Evolutionary conservation across 2,888 invertebrate species (phyloP).

Genomic region (Laspeyria flexula): DNA sequence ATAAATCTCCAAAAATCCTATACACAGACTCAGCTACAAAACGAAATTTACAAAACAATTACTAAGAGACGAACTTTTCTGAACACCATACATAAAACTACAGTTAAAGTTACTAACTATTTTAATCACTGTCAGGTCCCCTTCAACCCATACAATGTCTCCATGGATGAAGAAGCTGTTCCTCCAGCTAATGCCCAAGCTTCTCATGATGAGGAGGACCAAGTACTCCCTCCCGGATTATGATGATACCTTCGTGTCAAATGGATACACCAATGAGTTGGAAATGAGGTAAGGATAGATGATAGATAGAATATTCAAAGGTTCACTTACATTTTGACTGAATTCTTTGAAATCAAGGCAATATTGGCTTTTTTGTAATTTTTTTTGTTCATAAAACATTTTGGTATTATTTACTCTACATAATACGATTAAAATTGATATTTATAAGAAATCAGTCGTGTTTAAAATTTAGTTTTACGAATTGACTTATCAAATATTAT

Average conservation of each 20-base stretch:
- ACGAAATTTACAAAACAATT: no score
- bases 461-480: no score
- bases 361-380: no score
- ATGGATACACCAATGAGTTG: conserved; percentile 93
- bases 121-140: conserved; percentile 87
- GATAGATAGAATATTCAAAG: no score
- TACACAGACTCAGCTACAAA: no score
- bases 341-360: background rate
- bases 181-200: conserved; percentile 96
- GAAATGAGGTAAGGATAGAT: conserved; percentile 90
- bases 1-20: no score
- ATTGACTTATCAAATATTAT: no score
- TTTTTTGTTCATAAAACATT: no score
- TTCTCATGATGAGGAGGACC: conserved; percentile 96
- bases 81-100: background rate
- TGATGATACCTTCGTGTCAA: conserved; percentile 92
- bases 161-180: conserved; percentile 95
- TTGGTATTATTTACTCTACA: background rate
- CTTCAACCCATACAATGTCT: conserved; percentile 97
- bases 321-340: no score
- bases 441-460: no score
- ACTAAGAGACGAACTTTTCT: background rate
- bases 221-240: conserved; percentile 94
- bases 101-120: background rate
- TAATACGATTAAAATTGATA: no score